Conservation (phyloP, 2,797 vertebrate species). For the Tapera naevia region DNA sequence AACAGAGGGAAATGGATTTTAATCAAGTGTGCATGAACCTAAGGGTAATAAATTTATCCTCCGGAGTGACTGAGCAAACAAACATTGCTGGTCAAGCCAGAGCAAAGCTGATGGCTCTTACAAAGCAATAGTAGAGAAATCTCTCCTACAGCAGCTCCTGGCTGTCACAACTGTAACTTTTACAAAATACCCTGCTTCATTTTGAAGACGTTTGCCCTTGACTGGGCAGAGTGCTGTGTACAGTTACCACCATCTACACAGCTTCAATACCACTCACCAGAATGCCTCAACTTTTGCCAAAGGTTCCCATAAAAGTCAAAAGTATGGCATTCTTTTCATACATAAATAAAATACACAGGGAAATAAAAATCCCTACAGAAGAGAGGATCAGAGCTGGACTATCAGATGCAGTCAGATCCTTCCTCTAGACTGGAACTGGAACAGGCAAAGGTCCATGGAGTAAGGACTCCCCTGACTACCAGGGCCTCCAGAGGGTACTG, state of each 20-base stretch:
- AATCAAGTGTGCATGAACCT: neutral
- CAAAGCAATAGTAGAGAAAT: neutral
- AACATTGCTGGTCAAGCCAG: neutral
- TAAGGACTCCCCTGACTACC: conserved; percentile 69
- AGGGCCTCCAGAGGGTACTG: conserved; percentile 80
- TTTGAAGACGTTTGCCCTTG: neutral
- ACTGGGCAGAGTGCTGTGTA: neutral
- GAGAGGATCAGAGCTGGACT: conserved; percentile 49
- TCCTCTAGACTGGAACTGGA: conserved; percentile 63
- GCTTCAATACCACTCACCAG: neutral
- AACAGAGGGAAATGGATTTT: neutral
- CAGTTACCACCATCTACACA: neutral
- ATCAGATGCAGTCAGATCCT: conserved; percentile 23
- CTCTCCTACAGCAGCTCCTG: conserved; percentile 5
- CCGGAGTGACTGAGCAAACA: neutral
- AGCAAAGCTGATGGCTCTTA: conserved; percentile 29
- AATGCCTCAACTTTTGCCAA: neutral
- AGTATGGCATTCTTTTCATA: conserved; percentile 1
- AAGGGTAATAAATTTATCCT: neutral
- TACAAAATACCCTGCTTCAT: neutral
- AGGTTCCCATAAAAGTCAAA: neutral
- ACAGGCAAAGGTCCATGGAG: neutral
- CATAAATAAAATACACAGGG: conserved; percentile 24
- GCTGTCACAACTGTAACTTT: neutral
- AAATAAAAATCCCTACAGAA: conserved; percentile 37